phyloP scores from a whole-genome alignment of 2,113 vertebrate species.

The Ageneiosus marmoratus region DNA sequence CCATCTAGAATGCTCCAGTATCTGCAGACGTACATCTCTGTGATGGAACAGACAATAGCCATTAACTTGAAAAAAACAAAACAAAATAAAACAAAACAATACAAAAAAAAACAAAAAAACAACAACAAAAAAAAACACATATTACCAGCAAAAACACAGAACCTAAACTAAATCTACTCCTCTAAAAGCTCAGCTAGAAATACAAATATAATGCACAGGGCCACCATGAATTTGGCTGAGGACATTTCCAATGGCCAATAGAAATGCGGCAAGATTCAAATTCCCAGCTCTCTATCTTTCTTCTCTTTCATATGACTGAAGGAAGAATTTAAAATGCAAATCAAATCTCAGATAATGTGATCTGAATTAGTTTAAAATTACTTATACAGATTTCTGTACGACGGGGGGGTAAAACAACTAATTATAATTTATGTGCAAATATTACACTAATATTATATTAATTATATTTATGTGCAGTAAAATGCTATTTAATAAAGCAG shows the following conservation, averaged over 20 bases:
- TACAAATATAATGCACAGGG: neutral
- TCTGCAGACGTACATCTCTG: conserved; percentile 88
- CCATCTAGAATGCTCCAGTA: conserved; percentile 89
- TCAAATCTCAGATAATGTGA: neutral
- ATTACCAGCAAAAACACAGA: neutral
- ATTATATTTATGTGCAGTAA: neutral
- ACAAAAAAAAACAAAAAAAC: no score
- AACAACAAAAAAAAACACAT: no score
- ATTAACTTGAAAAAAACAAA: no score
- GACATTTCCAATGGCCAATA: neutral
- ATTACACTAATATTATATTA: no score
- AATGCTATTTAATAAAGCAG: neutral
- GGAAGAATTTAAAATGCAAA: neutral
- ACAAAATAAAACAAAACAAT: no score
- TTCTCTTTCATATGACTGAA: neutral
- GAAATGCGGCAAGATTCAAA: neutral
- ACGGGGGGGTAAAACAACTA: neutral
- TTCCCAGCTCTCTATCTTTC: neutral
- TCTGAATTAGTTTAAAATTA: neutral
- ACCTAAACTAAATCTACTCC: neutral
- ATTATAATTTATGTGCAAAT: neutral
- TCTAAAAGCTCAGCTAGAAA: neutral
- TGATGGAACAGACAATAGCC: neutral
- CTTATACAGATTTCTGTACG: neutral
- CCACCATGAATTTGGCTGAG: neutral